Percentiles rank a stretch among this genome's conserved stretches.
These are phyloP conservation scores for Knipowitschia caucasica DNA, from an alignment of 2,797 vertebrate genomes.

Conservation along the genomic window DNA sequence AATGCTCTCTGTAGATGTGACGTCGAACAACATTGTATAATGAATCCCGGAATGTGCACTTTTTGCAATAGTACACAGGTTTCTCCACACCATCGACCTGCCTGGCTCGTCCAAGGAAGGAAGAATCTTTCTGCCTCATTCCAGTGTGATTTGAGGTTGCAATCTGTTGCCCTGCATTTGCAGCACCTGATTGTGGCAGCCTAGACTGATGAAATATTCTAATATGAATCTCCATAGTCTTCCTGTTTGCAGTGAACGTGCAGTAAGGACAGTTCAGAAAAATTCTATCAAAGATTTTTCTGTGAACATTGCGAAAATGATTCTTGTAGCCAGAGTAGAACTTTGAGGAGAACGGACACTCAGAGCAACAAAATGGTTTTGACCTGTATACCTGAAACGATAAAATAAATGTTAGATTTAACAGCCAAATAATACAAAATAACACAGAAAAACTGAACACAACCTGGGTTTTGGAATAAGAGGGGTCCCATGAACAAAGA, in stretches of 20 bases:
- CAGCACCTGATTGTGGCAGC: constrained; percentile 69
- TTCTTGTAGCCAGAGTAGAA: constrained; percentile 99
- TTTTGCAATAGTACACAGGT: constrained; percentile 98
- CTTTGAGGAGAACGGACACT: constrained; percentile 95
- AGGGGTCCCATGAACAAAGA: constrained; percentile 93
- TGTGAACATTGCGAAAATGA: constrained; percentile 98
- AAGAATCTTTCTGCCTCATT: constrained; percentile 82
- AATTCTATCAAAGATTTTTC: constrained; percentile 92
- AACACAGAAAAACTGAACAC: background rate
- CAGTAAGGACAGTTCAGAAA: constrained; percentile 97
- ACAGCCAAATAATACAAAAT: background rate
- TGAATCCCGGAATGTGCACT: constrained; percentile 94
- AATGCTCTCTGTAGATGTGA: constrained; percentile 99
- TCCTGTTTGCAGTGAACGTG: constrained; percentile 93
- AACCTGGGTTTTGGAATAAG: constrained; percentile 96
- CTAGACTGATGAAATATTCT: constrained; percentile 95
- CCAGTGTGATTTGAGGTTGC: constrained; percentile 59
- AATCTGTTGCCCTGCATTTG: constrained; percentile 50
- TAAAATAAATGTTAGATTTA: background rate
- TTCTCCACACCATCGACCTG: constrained; percentile 86
- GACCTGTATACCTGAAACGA: constrained; percentile 90
- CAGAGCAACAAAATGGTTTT: constrained; percentile 98
- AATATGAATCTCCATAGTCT: constrained; percentile 95
- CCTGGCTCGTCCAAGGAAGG: constrained; percentile 82
- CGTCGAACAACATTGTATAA: constrained; percentile 96